phyloP scores from a whole-genome alignment of 2,888 invertebrate genomes.

The Operophtera brumata region DNA sequence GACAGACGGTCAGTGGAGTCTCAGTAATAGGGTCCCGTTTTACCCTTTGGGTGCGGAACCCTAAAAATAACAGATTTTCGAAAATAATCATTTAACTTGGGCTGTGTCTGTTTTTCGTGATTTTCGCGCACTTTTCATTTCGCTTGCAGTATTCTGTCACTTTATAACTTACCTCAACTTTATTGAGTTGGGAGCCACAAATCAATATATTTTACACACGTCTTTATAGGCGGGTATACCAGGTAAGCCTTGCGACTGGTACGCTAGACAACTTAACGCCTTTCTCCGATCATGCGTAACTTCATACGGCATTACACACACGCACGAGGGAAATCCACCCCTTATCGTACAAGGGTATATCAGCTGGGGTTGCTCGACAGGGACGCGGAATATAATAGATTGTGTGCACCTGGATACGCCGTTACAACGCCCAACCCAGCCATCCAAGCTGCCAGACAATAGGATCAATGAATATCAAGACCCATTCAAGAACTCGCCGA shows the following conservation, averaged over 20 bases:
- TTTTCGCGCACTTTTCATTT: too few species aligned
- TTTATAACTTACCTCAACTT: too few species aligned
- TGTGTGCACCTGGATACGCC: conserved; percentile 7
- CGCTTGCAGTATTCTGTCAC: too few species aligned
- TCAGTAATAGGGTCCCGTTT: too few species aligned
- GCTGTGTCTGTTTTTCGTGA: too few species aligned
- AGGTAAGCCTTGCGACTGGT: conserved; percentile 15
- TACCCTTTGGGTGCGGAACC: too few species aligned
- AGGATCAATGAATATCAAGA: not conserved
- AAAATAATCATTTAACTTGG: too few species aligned
- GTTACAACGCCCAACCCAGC: not conserved
- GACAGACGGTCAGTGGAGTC: too few species aligned
- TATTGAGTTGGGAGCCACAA: not conserved
- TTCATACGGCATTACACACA: conserved; percentile 24
- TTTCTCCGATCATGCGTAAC: conserved; percentile 24
- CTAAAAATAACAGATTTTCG: too few species aligned
- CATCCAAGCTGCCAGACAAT: not conserved
- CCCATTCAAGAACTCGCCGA: not conserved
- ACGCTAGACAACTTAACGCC: conserved; percentile 21
- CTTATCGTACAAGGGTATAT: conserved; percentile 1
- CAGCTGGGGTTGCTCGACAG: not conserved
- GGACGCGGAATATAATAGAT: not conserved
- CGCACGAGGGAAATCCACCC: conserved; percentile 26
- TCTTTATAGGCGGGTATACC: conserved; percentile 1
- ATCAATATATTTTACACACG: conserved; percentile 13